These are phyloP conservation scores for Tachycineta bicolor DNA, from an alignment of 2,113 vertebrate species.

Conservation along the genomic window DNA sequence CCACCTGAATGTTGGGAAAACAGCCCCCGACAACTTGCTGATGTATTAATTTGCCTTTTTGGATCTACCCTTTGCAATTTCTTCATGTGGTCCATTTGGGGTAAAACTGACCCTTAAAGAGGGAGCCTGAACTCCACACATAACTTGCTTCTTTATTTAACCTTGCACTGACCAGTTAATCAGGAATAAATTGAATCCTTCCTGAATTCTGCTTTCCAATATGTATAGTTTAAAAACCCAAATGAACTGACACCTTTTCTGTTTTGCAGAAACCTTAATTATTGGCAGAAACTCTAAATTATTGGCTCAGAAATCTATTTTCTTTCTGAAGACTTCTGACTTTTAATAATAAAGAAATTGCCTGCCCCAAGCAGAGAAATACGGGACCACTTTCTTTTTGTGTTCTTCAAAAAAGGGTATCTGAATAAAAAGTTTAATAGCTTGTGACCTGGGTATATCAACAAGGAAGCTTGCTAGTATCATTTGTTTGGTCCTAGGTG, in stretches of 20 bases:
- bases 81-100: not conserved
- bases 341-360: not conserved
- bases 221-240: not conserved
- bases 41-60: not conserved
- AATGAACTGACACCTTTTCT: not conserved
- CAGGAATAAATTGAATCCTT: not conserved
- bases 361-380: not conserved
- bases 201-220: constrained; percentile 1
- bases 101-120: not conserved
- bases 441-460: not conserved
- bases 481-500: not conserved
- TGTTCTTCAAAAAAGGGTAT: not conserved
- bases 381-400: not conserved
- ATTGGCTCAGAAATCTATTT: constrained; percentile 25
- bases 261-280: not conserved
- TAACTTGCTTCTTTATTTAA: not conserved
- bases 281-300: no score
- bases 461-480: not conserved
- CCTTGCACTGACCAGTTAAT: not conserved
- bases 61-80: not conserved
- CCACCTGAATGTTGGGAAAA: no score
- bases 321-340: constrained; percentile 1
- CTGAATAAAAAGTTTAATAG: not conserved
- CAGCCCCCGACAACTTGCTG: no score
- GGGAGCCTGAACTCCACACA: not conserved